Percentiles rank a stretch among this genome's conserved stretches.
These are phyloP conservation scores for Poeciliopsis infans DNA, from an alignment of 2,797 vertebrate species.

Conservation along the genomic window DNA sequence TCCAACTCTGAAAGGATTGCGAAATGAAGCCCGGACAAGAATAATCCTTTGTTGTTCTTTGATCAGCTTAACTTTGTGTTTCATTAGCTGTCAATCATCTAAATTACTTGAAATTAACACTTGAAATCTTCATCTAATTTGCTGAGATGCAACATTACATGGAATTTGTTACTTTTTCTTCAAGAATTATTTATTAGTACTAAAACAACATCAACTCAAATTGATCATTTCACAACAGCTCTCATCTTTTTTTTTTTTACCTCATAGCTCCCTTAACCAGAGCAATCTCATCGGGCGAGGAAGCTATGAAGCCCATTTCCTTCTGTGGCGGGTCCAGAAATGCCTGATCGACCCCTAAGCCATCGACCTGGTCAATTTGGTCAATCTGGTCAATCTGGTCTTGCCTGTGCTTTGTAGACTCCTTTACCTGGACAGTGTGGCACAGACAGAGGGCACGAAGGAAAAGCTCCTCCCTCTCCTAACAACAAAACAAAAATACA, in stretches of 20 bases:
- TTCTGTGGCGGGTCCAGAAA: slow-evolving; percentile 35
- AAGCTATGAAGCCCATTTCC: slow-evolving; percentile 87
- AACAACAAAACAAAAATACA: slow-evolving; percentile 23
- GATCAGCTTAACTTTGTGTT: neutral
- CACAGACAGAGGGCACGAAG: slow-evolving; percentile 94
- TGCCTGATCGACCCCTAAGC: slow-evolving; percentile 66
- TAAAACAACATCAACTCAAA: neutral
- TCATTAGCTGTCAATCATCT: neutral
- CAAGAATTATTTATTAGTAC: neutral
- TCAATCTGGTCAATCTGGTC: slow-evolving; percentile 78
- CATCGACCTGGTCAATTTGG: slow-evolving; percentile 80
- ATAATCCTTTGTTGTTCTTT: neutral
- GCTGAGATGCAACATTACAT: neutral
- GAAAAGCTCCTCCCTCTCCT: slow-evolving; percentile 94
- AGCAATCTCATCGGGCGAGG: slow-evolving; percentile 95
- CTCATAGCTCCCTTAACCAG: slow-evolving; percentile 94
- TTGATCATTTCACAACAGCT: neutral
- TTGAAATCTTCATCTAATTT: neutral
- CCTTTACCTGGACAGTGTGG: slow-evolving; percentile 95
- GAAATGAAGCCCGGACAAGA: neutral
- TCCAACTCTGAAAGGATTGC: neutral
- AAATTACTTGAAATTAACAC: neutral
- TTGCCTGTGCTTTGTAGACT: slow-evolving; percentile 73
- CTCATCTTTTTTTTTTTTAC: slow-evolving; percentile 73
- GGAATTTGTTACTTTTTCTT: neutral